phyloP scores from a whole-genome alignment of 2,113 vertebrate species.

The Malurus melanocephalus region DNA sequence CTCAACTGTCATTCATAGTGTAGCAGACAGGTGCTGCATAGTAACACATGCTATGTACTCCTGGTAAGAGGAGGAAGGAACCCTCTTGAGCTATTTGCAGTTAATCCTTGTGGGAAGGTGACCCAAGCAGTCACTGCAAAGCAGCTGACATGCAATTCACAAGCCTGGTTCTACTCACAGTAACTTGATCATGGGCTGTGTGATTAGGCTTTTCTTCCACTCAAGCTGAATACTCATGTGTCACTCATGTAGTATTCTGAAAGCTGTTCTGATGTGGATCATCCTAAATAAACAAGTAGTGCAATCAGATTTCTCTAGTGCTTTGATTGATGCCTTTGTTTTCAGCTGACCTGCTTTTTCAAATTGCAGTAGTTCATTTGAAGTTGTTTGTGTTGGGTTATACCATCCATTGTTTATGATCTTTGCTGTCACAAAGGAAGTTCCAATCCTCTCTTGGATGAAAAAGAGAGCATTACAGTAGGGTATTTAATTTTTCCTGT shows the following conservation, averaged over 20 bases:
- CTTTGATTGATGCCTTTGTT: not conserved
- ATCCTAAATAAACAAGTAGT: not conserved
- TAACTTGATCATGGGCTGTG: not conserved
- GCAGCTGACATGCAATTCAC: not conserved
- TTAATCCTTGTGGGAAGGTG: not conserved
- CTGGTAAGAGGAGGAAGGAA: not conserved
- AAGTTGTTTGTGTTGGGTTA: not conserved
- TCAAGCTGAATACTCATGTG: not conserved
- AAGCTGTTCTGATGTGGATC: not conserved
- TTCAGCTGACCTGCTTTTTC: constrained; percentile 3
- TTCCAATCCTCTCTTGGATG: not conserved
- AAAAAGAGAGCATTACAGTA: not conserved
- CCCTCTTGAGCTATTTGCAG: not conserved
- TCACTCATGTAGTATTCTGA: not conserved
- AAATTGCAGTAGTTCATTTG: not conserved
- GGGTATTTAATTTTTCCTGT: not conserved
- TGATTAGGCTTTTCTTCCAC: not conserved
- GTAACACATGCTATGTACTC: not conserved
- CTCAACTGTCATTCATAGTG: not conserved
- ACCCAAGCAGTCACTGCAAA: not conserved
- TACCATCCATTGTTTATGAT: not conserved
- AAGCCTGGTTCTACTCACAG: not conserved
- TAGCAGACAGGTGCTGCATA: not conserved
- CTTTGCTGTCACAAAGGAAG: not conserved
- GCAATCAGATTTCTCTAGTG: not conserved